Base-by-base conservation (phyloP, 2,797 vertebrate species). In the Pyrrhura leucotis region DNA sequence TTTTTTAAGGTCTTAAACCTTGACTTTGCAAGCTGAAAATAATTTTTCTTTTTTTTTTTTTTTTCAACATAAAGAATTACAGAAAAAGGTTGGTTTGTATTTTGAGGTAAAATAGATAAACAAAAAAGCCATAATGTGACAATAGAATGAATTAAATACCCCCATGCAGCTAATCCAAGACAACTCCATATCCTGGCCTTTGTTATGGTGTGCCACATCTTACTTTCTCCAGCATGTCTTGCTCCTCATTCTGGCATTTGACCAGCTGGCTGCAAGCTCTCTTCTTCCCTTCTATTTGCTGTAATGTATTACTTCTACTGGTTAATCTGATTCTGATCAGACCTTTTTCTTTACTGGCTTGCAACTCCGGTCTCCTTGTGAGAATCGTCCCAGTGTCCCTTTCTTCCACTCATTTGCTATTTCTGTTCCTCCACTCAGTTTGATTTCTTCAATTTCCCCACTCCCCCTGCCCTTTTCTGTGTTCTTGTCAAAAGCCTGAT, bases 21-120 rank as follows among this genome's bases (percentile, higher is more conserved):
- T 82, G 28, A 37, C 25, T 94, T 88, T 62, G 21, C 5, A 10
- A 47, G 9, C 7, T 83, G 51, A 65, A 78, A 85, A 54, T 6
- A 11, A 14, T 63, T 63, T 15, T 12, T 45, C 16, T 23, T 9
- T 45, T 22, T 23, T 9, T 58, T 51, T 12, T 13, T 12, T 13
- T 40, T 31, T 21, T 14, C 74, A 22, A n/a, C 21, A 25, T 80
- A 17, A 73, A 51, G 26, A 68, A 20, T 90, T 56, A 72, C 2
- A 31, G 15, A 13, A 86, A 66, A 48, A 54, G 8, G 2, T 39
- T 69, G 9, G 12, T 22, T 90, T 90, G 26, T 69, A n/a, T 81
- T 93, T 93, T 50, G 47, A 86, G 33, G 42, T 51, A 65, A 54
- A 68, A 77, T 12, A 63, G 13, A 65, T 62, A 78, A 72, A 61